Base-by-base conservation (phyloP, 2,113 vertebrate genomes). In the Bubo scandiacus region DNA sequence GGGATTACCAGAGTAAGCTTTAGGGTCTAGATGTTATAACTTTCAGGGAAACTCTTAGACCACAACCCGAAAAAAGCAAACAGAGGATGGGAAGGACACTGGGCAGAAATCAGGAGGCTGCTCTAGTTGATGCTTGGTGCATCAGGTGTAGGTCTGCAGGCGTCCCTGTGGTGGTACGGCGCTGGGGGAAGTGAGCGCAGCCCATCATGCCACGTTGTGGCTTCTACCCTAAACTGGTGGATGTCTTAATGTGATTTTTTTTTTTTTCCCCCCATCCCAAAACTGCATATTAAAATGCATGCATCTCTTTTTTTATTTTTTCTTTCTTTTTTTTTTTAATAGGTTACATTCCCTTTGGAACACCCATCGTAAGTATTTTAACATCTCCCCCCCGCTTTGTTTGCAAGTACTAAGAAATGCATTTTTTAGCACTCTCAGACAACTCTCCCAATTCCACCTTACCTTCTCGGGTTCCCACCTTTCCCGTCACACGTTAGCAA, bases 311-410 rank as follows among this genome's bases (percentile, higher is more conserved):
- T 22, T 30, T 10, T 45, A 36, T 54, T 70, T 78, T 20, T 51
- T 67, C 59, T 88, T 42, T 42, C 15, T 51, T 62, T 42, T 51
- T 62, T 59, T 70, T 63, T 51, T 47, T 43, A 55, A 19, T 71
- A 99, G 99, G 99, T 98, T 99, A 99, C 92, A 98, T 99, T 92
- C 99, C 99, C 58, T 99, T 99, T 87, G 99, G 99, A 96, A 99
- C 99, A 2, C 99, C 99, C 94, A 99, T 99, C 62, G 99, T 99
- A 98, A 98, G 99, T 98, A 84, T 86, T 47, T 40, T 13, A 12
- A 21, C 62, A 32, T 51, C 34, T 45, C 57, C 52, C n/a, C 40
- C 43, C 40, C 2, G 1, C 42, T 58, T 68, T 79, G 43, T 38
- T 26, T 49, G 45, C 3, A 3, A 68, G n/a, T 58, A 52, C 36